Percentiles rank a stretch among this genome's conserved stretches.
Conservation (phyloP, 2,797 vertebrate species). For the Schizopygopsis pylzovi region DNA sequence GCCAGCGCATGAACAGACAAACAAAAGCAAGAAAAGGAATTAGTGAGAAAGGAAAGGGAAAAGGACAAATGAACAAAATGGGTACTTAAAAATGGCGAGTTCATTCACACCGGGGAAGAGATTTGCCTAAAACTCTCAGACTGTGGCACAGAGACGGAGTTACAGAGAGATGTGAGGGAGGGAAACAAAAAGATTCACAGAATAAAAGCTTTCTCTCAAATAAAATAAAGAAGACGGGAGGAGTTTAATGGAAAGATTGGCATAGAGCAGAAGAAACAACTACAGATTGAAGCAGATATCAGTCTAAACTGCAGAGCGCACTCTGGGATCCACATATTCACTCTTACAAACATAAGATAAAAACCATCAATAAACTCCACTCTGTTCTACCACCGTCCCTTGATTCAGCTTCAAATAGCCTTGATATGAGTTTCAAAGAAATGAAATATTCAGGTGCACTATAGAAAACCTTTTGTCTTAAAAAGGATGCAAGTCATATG, state of each 20-base stretch:
- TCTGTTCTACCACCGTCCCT: background rate
- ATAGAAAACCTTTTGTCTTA: background rate
- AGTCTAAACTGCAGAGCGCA: background rate
- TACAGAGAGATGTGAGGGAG: background rate
- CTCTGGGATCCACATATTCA: background rate
- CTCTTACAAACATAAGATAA: background rate
- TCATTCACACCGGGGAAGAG: background rate
- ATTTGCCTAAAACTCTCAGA: background rate
- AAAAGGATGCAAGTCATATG: background rate
- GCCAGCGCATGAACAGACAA: conserved; percentile 31
- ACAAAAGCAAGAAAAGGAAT: conserved; percentile 36
- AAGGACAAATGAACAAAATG: background rate
- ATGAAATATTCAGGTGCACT: background rate
- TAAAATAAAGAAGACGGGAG: background rate
- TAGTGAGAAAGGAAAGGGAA: background rate
- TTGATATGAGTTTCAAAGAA: conserved; percentile 6
- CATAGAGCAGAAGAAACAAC: background rate
- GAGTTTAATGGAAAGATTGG: background rate
- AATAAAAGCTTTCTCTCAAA: background rate
- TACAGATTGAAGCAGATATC: conserved; percentile 5
- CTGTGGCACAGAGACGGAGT: background rate
- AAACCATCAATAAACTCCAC: background rate
- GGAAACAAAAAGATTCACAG: background rate
- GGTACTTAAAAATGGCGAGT: conserved; percentile 16
- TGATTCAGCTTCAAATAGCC: conserved; percentile 14